phyloP scores from a whole-genome alignment of 2,888 invertebrate species.

The Meganola albula region DNA sequence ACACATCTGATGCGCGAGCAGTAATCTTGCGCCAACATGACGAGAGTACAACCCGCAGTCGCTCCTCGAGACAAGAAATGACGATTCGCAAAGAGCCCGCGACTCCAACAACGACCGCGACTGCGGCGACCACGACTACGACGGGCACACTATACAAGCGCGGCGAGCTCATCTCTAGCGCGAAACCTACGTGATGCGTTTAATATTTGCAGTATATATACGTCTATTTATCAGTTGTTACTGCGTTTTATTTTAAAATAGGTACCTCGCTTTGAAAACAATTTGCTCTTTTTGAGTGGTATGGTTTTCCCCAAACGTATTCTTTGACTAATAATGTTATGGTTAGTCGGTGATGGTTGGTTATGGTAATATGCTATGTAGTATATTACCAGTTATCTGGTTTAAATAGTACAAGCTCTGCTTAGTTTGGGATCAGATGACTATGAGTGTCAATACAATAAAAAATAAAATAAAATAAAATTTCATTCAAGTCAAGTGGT shows the following conservation, averaged over 20 bases:
- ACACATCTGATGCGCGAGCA: constrained; percentile 65
- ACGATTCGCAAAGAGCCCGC: constrained; percentile 56
- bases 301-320: too few species aligned
- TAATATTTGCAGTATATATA: constrained; percentile 68
- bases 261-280: too few species aligned
- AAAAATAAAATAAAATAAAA: too few species aligned
- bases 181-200: constrained; percentile 72
- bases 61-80: constrained; percentile 39
- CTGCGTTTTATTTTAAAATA: constrained; percentile 42
- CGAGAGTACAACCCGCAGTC: constrained; percentile 76
- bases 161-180: constrained; percentile 88
- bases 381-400: too few species aligned
- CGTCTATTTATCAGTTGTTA: constrained; percentile 61
- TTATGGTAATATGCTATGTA: too few species aligned
- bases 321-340: too few species aligned
- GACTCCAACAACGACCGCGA: not conserved
- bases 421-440: too few species aligned
- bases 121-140: not conserved
- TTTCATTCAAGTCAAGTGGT: too few species aligned
- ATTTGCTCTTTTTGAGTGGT: too few species aligned
- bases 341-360: too few species aligned
- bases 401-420: too few species aligned
- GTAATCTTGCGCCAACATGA: constrained; percentile 58
- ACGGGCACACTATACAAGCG: constrained; percentile 83
- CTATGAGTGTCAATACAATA: too few species aligned